Evolutionary conservation across 2,113 vertebrate genomes (phyloP).

Genomic region (Proterorhinus semilunaris): DNA sequence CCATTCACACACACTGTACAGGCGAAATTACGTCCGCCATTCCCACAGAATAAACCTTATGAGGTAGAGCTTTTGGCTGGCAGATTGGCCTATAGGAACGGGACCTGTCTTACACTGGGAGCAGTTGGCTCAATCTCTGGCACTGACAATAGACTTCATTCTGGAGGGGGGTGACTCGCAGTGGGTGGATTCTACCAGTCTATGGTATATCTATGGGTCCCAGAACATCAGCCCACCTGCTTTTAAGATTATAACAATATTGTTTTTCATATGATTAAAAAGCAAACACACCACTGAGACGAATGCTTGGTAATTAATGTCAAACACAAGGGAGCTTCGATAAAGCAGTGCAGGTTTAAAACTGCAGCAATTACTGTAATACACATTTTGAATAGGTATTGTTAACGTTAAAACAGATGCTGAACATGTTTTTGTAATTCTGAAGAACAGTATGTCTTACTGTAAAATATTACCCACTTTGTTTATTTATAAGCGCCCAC

Average conservation of each 20-base stretch:
- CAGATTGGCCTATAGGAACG: constrained; percentile 51
- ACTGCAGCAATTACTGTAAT: neutral
- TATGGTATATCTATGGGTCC: constrained; percentile 23
- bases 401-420: too few relatives aligned
- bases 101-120: constrained; percentile 48
- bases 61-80: constrained; percentile 53
- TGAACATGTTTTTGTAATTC: too few relatives aligned
- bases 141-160: constrained; percentile 50
- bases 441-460: too few relatives aligned
- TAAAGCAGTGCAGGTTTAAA: neutral
- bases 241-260: constrained; percentile 7
- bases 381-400: too few relatives aligned
- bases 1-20: constrained; percentile 49
- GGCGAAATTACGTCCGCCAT: constrained; percentile 57
- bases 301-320: neutral
- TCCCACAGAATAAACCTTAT: constrained; percentile 63
- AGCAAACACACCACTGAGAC: neutral
- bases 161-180: constrained; percentile 40
- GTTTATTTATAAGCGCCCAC: too few relatives aligned
- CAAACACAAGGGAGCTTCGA: neutral
- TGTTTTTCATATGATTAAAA: constrained; percentile 16
- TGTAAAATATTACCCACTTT: too few relatives aligned
- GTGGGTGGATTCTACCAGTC: constrained; percentile 47
- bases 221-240: constrained; percentile 15
- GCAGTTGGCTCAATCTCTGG: constrained; percentile 48